Evolutionary conservation across 2,113 vertebrate species (phyloP).

Genomic region (Corynorhinus townsendii): DNA sequence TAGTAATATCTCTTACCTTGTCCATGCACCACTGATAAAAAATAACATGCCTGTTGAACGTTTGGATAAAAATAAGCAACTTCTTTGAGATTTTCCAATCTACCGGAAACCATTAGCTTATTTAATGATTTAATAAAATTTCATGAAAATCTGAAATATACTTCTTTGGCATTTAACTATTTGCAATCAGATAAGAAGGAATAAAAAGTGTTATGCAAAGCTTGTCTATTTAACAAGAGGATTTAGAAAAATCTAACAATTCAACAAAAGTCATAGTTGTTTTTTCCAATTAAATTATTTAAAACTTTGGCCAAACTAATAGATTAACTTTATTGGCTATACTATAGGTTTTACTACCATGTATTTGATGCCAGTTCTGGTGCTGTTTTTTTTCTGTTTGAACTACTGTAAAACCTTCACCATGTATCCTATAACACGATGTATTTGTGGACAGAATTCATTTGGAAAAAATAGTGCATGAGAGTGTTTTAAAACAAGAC

Average conservation of each 20-base stretch:
- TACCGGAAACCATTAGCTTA: background rate
- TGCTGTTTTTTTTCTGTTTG: background rate
- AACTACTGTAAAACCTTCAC: background rate
- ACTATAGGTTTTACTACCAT: background rate
- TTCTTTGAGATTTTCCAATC: background rate
- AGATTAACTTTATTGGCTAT: background rate
- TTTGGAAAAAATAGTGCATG: background rate
- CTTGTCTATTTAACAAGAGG: background rate
- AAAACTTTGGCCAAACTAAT: background rate
- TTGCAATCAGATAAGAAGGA: background rate
- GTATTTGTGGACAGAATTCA: background rate
- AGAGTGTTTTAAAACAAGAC: background rate
- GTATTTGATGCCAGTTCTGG: background rate
- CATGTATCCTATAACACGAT: background rate
- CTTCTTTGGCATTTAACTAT: background rate
- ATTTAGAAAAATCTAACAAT: background rate
- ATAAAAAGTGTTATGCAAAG: background rate
- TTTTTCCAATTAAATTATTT: background rate
- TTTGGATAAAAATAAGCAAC: background rate
- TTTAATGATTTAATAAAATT: background rate
- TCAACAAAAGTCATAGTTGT: background rate
- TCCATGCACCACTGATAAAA: background rate
- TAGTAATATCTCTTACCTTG: background rate
- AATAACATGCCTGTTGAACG: background rate
- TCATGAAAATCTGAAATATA: background rate